Base-by-base conservation (phyloP, 2,797 vertebrate species). In the Chrosomus eos region DNA sequence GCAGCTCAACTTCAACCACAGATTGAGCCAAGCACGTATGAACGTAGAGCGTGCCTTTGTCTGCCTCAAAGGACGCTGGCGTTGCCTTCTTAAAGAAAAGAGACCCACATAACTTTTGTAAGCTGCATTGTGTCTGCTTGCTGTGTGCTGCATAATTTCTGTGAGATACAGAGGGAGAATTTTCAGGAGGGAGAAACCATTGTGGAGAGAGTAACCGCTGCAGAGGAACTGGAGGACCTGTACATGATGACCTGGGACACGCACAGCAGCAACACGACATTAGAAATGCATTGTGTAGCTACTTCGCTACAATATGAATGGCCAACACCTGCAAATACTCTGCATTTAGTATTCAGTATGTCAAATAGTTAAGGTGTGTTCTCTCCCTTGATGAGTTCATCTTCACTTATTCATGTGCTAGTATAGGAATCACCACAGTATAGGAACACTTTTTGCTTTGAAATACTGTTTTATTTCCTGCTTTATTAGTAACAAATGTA, bases 1-100 rank as follows among this genome's bases (percentile, higher is more conserved):
- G 38, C 80, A 88, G 67, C 80, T 73, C 0, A 3, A 36, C 8
- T 90, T 90, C 67, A 90, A 89, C 8, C 18, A 85, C 70, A 38
- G 64, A 1, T 45, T 89, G n/a, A 88, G 64, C 60, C 71, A 80
- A 16, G 83, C 85, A 14, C 68, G 75, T 7, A 85, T 87, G 45
- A 87, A 64, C 7, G 67, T 83, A 2, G 75, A 83, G 77, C 3
- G 18, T 14, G 58, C 68, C 13, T 83, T 80, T 58, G 67, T 75
- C 19, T 3, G 67, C 40, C 26, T 79, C 11, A 83, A 80, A 66
- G 75, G 60, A 10, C 16, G 45, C 28, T 87, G 80, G 83, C 53
- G 74, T 53, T 79, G 79, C 16, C 79, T 67, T 16, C 36, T 80
- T 8, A 85, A 83, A 36, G 19, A 28, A 75, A 62, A 43, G 36